Conservation (phyloP, 2,113 vertebrate genomes). For the Bostrychus sinensis region DNA sequence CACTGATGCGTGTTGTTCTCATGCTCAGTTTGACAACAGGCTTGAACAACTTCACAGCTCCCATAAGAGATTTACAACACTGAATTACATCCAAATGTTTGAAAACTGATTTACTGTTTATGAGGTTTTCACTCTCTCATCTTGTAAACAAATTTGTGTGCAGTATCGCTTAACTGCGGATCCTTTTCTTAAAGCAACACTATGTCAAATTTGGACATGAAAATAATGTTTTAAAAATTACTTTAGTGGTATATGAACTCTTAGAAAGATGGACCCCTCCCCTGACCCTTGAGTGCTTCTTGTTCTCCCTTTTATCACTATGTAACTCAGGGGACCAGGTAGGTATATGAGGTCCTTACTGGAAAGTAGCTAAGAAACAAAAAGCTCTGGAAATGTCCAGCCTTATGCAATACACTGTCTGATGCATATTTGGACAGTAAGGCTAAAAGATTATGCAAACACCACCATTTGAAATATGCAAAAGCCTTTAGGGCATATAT, state of each 20-base stretch:
- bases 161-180: not conserved
- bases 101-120: slow-evolving; percentile 7
- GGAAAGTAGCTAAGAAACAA: not conserved
- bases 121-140: not conserved
- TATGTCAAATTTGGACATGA: not conserved
- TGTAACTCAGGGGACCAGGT: not conserved
- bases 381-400: no score
- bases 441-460: not conserved
- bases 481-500: no score
- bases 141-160: not conserved
- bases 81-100: slow-evolving; percentile 15
- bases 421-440: not conserved
- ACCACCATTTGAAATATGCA: no score
- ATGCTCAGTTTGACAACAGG: slow-evolving; percentile 56
- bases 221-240: not conserved
- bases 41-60: slow-evolving; percentile 32
- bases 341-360: no score
- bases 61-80: slow-evolving; percentile 10
- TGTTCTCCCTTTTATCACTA: not conserved
- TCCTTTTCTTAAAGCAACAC: not conserved
- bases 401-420: no score
- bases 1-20: slow-evolving; percentile 60
- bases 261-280: no score
- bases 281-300: not conserved
- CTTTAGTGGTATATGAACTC: no score